phyloP scores from a whole-genome alignment of 2,797 vertebrate genomes.

The Pseudochaenichthys georgianus region DNA sequence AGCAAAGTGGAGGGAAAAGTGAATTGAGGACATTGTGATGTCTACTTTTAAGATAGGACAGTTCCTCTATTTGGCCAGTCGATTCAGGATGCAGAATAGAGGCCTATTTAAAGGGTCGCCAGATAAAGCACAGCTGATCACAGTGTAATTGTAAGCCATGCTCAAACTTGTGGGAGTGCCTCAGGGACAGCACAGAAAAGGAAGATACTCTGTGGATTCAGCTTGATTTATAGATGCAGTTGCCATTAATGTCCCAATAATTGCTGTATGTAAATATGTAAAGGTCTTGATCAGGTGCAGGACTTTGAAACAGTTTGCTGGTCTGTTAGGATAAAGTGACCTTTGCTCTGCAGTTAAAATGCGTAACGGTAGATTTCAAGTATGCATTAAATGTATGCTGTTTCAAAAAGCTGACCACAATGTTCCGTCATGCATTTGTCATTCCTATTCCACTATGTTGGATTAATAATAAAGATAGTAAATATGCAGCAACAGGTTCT shows the following conservation, averaged over 20 bases:
- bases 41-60: neutral
- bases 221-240: neutral
- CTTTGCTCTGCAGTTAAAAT: neutral
- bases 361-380: neutral
- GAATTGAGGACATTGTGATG: conserved; percentile 36
- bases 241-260: neutral
- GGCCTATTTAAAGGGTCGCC: conserved; percentile 34
- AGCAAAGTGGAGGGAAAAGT: conserved; percentile 30
- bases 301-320: neutral
- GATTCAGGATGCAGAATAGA: conserved; percentile 25
- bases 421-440: neutral
- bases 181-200: neutral
- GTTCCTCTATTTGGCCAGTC: conserved; percentile 13
- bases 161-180: neutral
- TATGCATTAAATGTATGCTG: neutral
- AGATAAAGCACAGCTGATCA: conserved; percentile 29
- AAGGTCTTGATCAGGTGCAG: neutral
- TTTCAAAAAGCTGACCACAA: neutral
- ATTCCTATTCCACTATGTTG: too few relatives aligned
- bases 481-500: conserved; percentile 10
- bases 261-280: neutral
- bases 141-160: neutral
- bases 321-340: too few relatives aligned
- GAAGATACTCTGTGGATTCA: neutral
- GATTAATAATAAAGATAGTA: conserved; percentile 18